Percentiles rank a stretch among this genome's conserved stretches.
Conservation (phyloP, 2,888 invertebrate species). For the Deladenus siricidicola region DNA sequence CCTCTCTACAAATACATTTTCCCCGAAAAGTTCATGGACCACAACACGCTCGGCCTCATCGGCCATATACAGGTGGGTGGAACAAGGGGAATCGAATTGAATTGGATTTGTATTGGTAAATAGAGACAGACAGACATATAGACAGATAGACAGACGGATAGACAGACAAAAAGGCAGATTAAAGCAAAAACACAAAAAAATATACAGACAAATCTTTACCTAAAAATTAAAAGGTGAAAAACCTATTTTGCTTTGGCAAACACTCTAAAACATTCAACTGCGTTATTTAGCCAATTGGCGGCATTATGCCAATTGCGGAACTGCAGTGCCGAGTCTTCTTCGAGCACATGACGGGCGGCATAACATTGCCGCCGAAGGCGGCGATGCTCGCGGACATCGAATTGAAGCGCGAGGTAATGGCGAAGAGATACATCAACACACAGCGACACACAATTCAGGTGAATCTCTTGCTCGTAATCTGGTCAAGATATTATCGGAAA, state of each 20-base stretch:
- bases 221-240: no score
- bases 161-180: background rate
- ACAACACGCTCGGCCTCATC: no score
- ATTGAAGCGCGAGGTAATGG: constrained; percentile 38
- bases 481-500: background rate
- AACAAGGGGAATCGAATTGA: background rate
- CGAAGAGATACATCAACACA: constrained; percentile 42
- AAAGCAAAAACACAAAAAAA: background rate
- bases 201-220: background rate
- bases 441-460: constrained; percentile 49
- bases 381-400: constrained; percentile 37
- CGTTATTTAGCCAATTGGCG: constrained; percentile 57
- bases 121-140: no score
- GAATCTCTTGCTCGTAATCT: constrained; percentile 30
- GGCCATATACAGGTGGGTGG: background rate
- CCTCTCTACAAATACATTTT: background rate
- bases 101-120: background rate
- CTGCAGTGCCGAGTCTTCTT: constrained; percentile 55
- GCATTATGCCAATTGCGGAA: constrained; percentile 56
- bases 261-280: no score
- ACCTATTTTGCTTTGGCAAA: no score
- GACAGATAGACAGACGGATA: no score
- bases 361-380: constrained; percentile 19
- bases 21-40: no score
- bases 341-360: constrained; percentile 49